A percentile compares a stretch with the other conserved stretches of the same genome.
Evolutionary conservation across 2,888 invertebrate species (phyloP).

Genomic region (Dryocosmus kuriphilus): DNA sequence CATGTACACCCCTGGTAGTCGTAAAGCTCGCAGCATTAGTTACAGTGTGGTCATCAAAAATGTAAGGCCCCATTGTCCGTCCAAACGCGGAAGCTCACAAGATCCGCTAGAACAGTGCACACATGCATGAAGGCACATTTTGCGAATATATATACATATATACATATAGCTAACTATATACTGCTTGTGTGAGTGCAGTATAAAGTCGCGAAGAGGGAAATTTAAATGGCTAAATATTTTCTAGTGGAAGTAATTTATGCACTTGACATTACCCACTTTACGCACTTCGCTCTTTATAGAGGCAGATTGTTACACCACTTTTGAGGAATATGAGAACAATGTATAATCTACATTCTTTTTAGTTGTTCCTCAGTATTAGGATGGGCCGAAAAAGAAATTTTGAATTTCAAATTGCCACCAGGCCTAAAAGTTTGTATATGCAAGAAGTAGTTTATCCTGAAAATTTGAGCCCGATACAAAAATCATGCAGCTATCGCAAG

Average conservation of each 20-base stretch:
- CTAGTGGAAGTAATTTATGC: neutral
- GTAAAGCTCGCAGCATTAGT: conserved; percentile 64
- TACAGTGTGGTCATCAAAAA: conserved; percentile 68
- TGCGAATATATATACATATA: neutral
- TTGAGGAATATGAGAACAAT: neutral
- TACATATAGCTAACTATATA: neutral
- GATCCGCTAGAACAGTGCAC: neutral
- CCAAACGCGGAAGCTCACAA: conserved; percentile 24
- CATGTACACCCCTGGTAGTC: conserved; percentile 50
- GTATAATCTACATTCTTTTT: too few relatives aligned
- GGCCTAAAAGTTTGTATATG: too few relatives aligned
- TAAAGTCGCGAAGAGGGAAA: neutral
- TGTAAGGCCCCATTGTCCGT: conserved; percentile 63
- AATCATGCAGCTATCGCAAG: too few relatives aligned
- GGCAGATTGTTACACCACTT: neutral
- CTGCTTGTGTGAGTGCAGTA: neutral
- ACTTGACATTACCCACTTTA: neutral
- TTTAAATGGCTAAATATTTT: conserved; percentile 14
- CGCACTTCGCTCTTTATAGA: neutral
- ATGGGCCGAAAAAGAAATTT: too few relatives aligned
- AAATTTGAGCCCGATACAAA: too few relatives aligned
- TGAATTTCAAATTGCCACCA: too few relatives aligned
- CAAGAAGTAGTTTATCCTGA: too few relatives aligned
- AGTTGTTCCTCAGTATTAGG: too few relatives aligned
- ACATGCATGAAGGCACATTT: neutral